These are phyloP conservation scores for Hippoglossus stenolepis DNA, from an alignment of 2,113 vertebrate species.

Conservation along the genomic window DNA sequence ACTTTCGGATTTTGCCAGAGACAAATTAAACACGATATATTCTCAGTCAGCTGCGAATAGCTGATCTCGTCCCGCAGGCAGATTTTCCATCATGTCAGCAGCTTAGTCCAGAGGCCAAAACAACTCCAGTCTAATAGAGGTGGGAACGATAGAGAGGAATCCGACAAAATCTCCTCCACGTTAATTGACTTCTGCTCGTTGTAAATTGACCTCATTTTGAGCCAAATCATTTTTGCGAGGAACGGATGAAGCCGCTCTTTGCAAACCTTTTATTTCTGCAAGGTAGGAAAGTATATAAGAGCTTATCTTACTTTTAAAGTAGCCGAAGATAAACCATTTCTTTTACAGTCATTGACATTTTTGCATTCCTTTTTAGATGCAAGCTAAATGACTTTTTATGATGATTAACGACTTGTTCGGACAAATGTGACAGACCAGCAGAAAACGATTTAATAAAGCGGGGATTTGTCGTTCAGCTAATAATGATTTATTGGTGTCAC, in stretches of 20 bases:
- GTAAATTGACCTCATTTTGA: constrained; percentile 37
- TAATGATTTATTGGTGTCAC: constrained; percentile 42
- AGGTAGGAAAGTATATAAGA: constrained; percentile 8
- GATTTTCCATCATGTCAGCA: constrained; percentile 36
- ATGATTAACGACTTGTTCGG: constrained; percentile 27
- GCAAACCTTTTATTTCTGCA: constrained; percentile 13
- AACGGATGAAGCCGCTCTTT: constrained; percentile 21
- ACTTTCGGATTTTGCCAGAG: constrained; percentile 2
- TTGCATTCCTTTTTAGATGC: constrained; percentile 33
- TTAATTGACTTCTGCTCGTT: constrained; percentile 53
- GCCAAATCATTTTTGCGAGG: constrained; percentile 13
- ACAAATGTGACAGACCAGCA: constrained; percentile 47
- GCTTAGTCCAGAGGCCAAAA: constrained; percentile 44
- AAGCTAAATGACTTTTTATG: constrained; percentile 38
- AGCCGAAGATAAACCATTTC: constrained; percentile 36
- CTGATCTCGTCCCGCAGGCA: constrained; percentile 38
- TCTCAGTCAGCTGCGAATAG: constrained; percentile 23
- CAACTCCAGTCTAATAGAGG: constrained; percentile 40
- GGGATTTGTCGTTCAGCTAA: constrained; percentile 31
- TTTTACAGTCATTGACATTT: constrained; percentile 13
- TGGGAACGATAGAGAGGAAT: constrained; percentile 40
- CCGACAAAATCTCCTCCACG: constrained; percentile 24
- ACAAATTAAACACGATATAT: neutral
- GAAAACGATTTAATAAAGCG: constrained; percentile 34
- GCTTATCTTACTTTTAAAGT: constrained; percentile 27